Evolutionary conservation across 2,113 vertebrate genomes (phyloP).

Genomic region (Amphiprion ocellaris): DNA sequence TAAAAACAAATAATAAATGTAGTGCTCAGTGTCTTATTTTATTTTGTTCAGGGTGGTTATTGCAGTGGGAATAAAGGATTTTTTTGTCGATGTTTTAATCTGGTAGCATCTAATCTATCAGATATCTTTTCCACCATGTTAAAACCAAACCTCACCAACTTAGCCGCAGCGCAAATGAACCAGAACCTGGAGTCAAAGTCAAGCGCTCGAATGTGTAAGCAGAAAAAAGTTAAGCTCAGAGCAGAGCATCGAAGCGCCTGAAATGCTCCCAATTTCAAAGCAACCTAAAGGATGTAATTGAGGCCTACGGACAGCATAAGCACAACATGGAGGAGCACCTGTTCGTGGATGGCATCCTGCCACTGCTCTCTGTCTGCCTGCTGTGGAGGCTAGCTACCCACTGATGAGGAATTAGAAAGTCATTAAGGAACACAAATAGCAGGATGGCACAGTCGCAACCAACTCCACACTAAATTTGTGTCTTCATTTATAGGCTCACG

Average conservation of each 20-base stretch:
- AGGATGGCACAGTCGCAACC: slow-evolving; percentile 71
- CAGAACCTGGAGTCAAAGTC: background rate
- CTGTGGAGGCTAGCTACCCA: slow-evolving; percentile 77
- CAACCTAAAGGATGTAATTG: slow-evolving; percentile 72
- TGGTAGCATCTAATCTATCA: too few relatives aligned
- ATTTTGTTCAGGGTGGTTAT: too few relatives aligned
- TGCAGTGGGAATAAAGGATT: too few relatives aligned
- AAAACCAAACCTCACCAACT: slow-evolving; percentile 28
- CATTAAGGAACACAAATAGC: slow-evolving; percentile 85
- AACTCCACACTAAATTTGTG: slow-evolving; percentile 57
- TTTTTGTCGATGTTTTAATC: too few relatives aligned
- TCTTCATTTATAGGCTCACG: slow-evolving; percentile 60
- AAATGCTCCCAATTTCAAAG: slow-evolving; percentile 62
- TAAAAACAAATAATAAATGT: too few relatives aligned
- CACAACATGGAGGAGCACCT: slow-evolving; percentile 79
- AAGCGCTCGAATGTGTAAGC: slow-evolving; percentile 9
- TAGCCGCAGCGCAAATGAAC: slow-evolving; percentile 8
- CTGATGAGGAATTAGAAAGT: slow-evolving; percentile 85
- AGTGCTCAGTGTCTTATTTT: too few relatives aligned
- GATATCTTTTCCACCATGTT: background rate
- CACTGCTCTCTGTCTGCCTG: slow-evolving; percentile 79
- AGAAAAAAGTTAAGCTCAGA: slow-evolving; percentile 35
- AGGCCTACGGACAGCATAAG: slow-evolving; percentile 78
- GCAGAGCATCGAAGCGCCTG: slow-evolving; percentile 22
- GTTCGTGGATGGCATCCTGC: slow-evolving; percentile 80